Percentiles rank a stretch among this genome's conserved stretches.
Evolutionary conservation across 2,113 vertebrate genomes (phyloP).

Genomic region (Strix aluco): DNA sequence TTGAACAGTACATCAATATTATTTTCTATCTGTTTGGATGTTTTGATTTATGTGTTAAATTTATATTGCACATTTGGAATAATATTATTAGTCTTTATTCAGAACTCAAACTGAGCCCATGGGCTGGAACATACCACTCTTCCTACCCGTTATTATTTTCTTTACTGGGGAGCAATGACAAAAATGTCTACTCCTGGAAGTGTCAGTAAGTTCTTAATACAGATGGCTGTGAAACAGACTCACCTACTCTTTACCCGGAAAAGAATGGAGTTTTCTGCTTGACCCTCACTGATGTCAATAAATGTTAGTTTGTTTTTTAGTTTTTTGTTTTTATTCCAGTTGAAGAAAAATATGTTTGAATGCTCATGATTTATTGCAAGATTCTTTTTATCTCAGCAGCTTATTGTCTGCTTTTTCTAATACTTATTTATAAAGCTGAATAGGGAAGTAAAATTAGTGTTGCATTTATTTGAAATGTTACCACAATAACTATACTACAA

Average conservation of each 20-base stretch:
- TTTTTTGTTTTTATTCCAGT: not conserved
- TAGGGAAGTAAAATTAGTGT: not conserved
- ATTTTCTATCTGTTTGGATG: not conserved
- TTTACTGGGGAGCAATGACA: not conserved
- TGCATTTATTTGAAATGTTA: not conserved
- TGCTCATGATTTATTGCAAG: not conserved
- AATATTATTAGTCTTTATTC: not conserved
- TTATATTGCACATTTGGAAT: not conserved
- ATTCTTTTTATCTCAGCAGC: not conserved
- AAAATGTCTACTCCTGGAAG: not conserved
- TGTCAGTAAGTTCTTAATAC: not conserved
- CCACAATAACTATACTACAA: not conserved
- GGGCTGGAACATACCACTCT: not conserved
- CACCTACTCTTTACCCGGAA: not conserved
- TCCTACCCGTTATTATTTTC: not conserved
- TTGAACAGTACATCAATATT: not conserved
- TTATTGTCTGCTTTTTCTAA: not conserved
- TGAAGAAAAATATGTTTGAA: not conserved
- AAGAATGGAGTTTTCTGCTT: not conserved
- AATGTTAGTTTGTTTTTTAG: not conserved
- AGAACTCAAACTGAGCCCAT: not conserved
- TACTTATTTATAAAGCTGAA: not conserved
- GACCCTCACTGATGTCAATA: not conserved
- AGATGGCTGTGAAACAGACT: not conserved
- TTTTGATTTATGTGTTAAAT: not conserved